A percentile compares a stretch with the other conserved stretches of the same genome.
Conservation (phyloP, 1,140 invertebrate genomes). For the Lysiphlebus fabarum region DNA sequence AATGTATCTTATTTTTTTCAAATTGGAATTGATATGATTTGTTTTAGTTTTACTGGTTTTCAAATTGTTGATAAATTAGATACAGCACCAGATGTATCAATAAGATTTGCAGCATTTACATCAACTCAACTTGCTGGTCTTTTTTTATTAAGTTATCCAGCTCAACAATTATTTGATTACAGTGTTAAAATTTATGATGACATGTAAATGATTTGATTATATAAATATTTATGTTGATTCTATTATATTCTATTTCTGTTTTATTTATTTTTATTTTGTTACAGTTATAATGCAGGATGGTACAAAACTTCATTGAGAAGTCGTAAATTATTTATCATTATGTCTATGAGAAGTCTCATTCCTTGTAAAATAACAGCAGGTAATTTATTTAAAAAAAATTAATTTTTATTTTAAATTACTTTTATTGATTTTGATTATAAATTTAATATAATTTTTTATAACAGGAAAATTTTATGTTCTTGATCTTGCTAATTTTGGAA, state of each 20-base stretch:
- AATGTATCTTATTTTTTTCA: too few relatives aligned
- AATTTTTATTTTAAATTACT: too few relatives aligned
- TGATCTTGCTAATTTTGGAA: constrained; percentile 21
- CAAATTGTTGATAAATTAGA: too few relatives aligned
- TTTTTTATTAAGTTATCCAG: neutral
- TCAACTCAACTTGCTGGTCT: neutral
- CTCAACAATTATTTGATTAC: constrained; percentile 2
- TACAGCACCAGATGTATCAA: neutral
- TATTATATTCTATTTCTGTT: neutral
- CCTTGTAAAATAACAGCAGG: constrained; percentile 22
- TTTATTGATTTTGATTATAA: too few relatives aligned
- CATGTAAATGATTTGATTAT: neutral
- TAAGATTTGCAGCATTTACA: neutral
- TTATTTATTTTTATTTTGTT: neutral
- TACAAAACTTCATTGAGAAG: constrained; percentile 20
- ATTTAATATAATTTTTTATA: too few relatives aligned
- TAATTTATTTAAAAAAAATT: too few relatives aligned
- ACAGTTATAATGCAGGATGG: constrained; percentile 20
- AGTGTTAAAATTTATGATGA: neutral
- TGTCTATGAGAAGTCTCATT: constrained; percentile 16
- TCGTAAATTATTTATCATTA: constrained; percentile 20
- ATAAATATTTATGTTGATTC: neutral
- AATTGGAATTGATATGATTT: too few relatives aligned
- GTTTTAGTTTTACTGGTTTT: too few relatives aligned
- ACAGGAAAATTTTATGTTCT: constrained; percentile 23